Evolutionary conservation across 2,888 invertebrate species (phyloP).

Genomic region (Apomyelois bistriatella): DNA sequence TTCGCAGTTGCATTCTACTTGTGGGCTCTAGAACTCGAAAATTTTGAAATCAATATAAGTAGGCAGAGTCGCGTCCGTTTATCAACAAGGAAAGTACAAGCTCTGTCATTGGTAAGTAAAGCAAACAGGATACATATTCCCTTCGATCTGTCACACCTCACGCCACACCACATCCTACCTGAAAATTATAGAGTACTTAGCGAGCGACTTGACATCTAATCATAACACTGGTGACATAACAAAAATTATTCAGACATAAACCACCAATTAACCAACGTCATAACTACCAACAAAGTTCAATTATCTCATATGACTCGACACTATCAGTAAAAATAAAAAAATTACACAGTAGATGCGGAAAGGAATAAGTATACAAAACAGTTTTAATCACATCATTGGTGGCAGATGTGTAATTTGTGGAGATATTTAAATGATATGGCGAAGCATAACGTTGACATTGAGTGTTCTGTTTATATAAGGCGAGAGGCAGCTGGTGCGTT

Average conservation of each 20-base stretch:
- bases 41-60: neutral
- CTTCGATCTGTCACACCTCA: neutral
- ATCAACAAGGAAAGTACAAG: neutral
- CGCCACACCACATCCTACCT: neutral
- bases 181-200: neutral
- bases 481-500: neutral
- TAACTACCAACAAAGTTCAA: slow-evolving; percentile 26
- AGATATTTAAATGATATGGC: slow-evolving; percentile 18
- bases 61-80: neutral
- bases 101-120: neutral
- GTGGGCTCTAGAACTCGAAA: too few relatives aligned
- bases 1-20: too few relatives aligned
- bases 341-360: slow-evolving; percentile 27
- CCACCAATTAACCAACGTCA: slow-evolving; percentile 18
- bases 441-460: slow-evolving; percentile 32
- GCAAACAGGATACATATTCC: neutral
- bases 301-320: slow-evolving; percentile 43
- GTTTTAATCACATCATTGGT: slow-evolving; percentile 38
- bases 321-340: slow-evolving; percentile 30
- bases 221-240: slow-evolving; percentile 27
- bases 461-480: slow-evolving; percentile 32
- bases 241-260: slow-evolving; percentile 21
- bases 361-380: slow-evolving; percentile 28
- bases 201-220: neutral
- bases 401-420: slow-evolving; percentile 37